Base-by-base conservation (phyloP, 2,113 vertebrate genomes). In the Phylloscopus trochilus region DNA sequence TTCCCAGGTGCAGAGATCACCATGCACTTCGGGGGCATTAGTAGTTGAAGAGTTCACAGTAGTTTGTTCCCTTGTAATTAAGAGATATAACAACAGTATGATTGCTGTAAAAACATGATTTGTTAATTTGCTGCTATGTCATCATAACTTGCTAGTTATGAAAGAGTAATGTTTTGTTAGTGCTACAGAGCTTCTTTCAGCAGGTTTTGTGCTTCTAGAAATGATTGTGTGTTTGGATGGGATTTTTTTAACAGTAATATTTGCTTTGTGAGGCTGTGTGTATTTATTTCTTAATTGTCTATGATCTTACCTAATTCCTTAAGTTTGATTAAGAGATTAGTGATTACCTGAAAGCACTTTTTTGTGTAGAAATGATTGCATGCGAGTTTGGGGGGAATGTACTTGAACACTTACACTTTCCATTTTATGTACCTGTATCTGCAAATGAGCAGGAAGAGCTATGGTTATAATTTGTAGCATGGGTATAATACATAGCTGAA, bases 51-150 rank as follows among this genome's bases (percentile, higher is more conserved):
- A 94, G 83, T 67, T 93, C 39, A 5, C 44, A 13, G 51, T 81
- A 66, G 33, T 55, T 83, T 91, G 60, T 59, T 82, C 5, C 16
- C 43, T 58, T 90, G 86, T 92, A 90, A 93, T 93, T 90, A 94
- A 53, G 59, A 85, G 70, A 13, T 11, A 2, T 80, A 85, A 72
- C 73, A 59, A 16, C 53, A 28, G 37, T 35, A 17, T 73, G 43
- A 91, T 87, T 84, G 78, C 66, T 92, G 53, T 89, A 30, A 84
- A 87, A 95, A 64, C 91, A 68, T 31, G 15, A 35, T 31, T 79
- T 83, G 60, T 63, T 92, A 78, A 81, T 76, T 77, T 72, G 49
- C 22, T 84, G 33, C 46, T 30, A 8, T 86, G 89, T 95, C 87
- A 66, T 69, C 20, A 3, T 76, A 64, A 76, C 28, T 67, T 63